Percentiles rank a stretch among this genome's conserved stretches.
phyloP scores from a whole-genome alignment of 2,888 invertebrate species.

The Opisthograptis luteolata region DNA sequence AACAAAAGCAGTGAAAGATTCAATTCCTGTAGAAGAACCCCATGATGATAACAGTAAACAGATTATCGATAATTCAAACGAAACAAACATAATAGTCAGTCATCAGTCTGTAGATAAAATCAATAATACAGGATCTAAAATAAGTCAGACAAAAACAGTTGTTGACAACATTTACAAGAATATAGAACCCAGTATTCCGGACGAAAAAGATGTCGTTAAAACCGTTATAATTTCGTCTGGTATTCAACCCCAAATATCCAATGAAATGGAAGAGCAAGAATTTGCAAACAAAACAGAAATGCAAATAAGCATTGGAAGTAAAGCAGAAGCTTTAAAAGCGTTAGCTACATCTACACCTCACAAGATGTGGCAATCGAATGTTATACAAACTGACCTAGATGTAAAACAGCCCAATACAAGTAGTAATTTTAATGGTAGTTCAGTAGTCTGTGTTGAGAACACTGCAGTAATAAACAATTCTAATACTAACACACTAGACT shows the following conservation, averaged over 20 bases:
- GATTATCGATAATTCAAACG: not conserved
- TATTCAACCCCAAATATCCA: slow-evolving; percentile 44
- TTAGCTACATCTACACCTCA: slow-evolving; percentile 72
- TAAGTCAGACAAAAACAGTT: slow-evolving; percentile 20
- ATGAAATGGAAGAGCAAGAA: slow-evolving; percentile 11
- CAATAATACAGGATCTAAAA: slow-evolving; percentile 7
- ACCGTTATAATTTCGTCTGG: slow-evolving; percentile 67
- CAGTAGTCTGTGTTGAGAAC: slow-evolving; percentile 27
- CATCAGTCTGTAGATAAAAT: slow-evolving; percentile 13
- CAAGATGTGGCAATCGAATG: slow-evolving; percentile 41
- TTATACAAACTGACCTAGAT: slow-evolving; percentile 15
- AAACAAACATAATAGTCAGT: not conserved
- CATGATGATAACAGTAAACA: not conserved
- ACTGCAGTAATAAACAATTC: slow-evolving; percentile 33
- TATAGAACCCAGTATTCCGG: slow-evolving; percentile 22
- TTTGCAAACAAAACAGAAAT: not conserved
- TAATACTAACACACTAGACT: slow-evolving; percentile 36
- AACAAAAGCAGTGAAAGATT: slow-evolving; percentile 8
- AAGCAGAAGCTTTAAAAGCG: slow-evolving; percentile 46
- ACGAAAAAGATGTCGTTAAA: slow-evolving; percentile 50
- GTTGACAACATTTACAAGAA: slow-evolving; percentile 40
- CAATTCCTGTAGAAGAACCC: not conserved
- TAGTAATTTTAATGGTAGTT: slow-evolving; percentile 37
- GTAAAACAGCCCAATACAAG: slow-evolving; percentile 31
- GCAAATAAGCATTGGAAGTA: slow-evolving; percentile 24